Conservation (phyloP, 2,888 invertebrate genomes). For the Eilema griseolum region DNA sequence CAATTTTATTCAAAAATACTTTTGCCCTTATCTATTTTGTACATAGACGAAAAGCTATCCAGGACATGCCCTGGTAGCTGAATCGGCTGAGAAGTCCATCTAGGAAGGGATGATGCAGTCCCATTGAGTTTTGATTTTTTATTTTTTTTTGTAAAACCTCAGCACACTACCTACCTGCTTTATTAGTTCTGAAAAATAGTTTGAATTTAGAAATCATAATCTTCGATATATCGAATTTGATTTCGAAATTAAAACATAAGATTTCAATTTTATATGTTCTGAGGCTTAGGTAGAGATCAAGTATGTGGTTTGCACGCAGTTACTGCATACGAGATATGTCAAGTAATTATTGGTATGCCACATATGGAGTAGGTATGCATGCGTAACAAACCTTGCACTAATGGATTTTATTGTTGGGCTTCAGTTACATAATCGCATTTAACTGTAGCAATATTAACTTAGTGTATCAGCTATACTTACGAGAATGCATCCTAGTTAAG, state of each 20-base stretch:
- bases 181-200: too few species aligned
- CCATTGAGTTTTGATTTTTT: too few species aligned
- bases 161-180: too few species aligned
- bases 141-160: too few species aligned
- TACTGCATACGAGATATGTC: neutral
- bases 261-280: neutral
- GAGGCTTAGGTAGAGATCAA: neutral
- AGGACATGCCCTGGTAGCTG: neutral
- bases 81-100: too few species aligned
- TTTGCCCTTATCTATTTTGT: too few species aligned
- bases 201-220: too few species aligned
- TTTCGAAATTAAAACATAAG: neutral
- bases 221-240: neutral
- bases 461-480: slow-evolving; percentile 37
- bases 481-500: neutral
- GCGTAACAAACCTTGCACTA: slow-evolving; percentile 52
- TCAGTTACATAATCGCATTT: slow-evolving; percentile 57
- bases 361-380: slow-evolving; percentile 24
- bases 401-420: slow-evolving; percentile 73
- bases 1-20: too few species aligned
- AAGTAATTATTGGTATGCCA: slow-evolving; percentile 5
- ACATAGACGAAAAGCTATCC: neutral
- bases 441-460: slow-evolving; percentile 47
- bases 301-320: neutral
- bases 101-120: too few species aligned